Base-by-base conservation (phyloP, 2,797 vertebrate species). In the Intellagama lesueurii region DNA sequence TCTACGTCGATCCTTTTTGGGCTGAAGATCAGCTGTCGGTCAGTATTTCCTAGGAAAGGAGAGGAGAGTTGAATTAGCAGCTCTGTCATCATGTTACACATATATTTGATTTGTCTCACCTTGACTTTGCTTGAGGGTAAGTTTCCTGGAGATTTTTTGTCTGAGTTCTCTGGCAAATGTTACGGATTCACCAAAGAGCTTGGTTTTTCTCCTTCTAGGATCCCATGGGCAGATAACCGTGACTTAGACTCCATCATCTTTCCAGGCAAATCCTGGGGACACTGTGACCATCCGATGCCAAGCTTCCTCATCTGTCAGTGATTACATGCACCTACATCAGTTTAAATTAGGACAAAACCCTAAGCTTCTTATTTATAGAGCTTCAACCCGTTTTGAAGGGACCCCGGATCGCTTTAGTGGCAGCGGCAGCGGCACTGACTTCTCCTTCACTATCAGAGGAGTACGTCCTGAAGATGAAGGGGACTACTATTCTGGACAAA, bases 211-310 rank as follows among this genome's bases (percentile, higher is more conserved):
- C 52, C n/a, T 52, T 83, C 44, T 12, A 91, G 90, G 22, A 44
- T 90, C 68, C 64, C 60, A 56, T 30, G 79, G 76, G 35, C 44
- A 88, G 28, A 88, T 88, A 77, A 49, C 30, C 9, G 11, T 93
- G 66, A 72, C 86, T 72, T 79, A 88, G 47, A 75, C 75, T 32
- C 83, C 91, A n/a, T 69, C 69, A 9, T 28, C 47, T 9, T 2
- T 83, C 9, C 47, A 75, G 11, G 79, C 9, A 1, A 26, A 32
- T 35, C 35, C 85, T 40, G 89, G 85, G 76, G 75, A 89, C 14
- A 90, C 2, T 16, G 88, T 87, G 60, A 91, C 76, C 35, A 75
- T 92, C 2, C 17, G 49, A 4, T 90, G 69, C 52, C 70, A 49
- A 35, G 60, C 79, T 19, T 72, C 68, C 28, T 40, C 77, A 8